Conservation (phyloP, 2,888 invertebrate species). For the Plagodis pulveraria region DNA sequence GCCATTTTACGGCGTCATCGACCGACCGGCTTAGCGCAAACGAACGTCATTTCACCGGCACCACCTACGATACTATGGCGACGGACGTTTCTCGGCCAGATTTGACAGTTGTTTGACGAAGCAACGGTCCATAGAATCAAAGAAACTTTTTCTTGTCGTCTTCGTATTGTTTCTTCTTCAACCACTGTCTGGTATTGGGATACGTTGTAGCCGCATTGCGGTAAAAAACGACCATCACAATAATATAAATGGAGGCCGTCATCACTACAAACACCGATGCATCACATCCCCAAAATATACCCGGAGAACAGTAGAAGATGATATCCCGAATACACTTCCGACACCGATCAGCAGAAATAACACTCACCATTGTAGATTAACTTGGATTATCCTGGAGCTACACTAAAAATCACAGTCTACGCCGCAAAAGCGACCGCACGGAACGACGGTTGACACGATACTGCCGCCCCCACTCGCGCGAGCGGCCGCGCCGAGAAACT, state of each 20-base stretch:
- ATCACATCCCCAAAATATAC: slow-evolving; percentile 78
- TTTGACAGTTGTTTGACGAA: slow-evolving; percentile 49
- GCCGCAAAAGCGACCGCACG: slow-evolving; percentile 84
- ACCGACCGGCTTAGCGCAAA: slow-evolving; percentile 54
- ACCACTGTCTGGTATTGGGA: slow-evolving; percentile 47
- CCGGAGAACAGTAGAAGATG: slow-evolving; percentile 52
- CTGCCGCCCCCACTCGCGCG: slow-evolving; percentile 85
- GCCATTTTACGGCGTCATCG: slow-evolving; percentile 59
- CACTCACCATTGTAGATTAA: slow-evolving; percentile 86
- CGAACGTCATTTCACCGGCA: slow-evolving; percentile 73
- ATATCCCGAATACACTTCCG: slow-evolving; percentile 69
- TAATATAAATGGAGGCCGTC: slow-evolving; percentile 84
- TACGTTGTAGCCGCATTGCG: slow-evolving; percentile 78
- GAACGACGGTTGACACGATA: slow-evolving; percentile 84
- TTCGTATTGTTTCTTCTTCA: slow-evolving; percentile 40
- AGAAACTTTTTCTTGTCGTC: slow-evolving; percentile 35
- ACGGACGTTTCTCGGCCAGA: slow-evolving; percentile 65
- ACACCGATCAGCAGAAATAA: slow-evolving; percentile 73
- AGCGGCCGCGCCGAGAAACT: slow-evolving; percentile 79
- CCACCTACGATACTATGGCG: slow-evolving; percentile 77
- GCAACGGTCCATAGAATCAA: slow-evolving; percentile 41
- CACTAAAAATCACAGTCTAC: slow-evolving; percentile 85
- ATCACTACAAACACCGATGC: slow-evolving; percentile 83
- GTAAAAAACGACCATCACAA: slow-evolving; percentile 84
- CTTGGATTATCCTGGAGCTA: slow-evolving; percentile 86